These are phyloP conservation scores for Spodoptera littoralis DNA, from an alignment of 2,888 invertebrate species.

Conservation along the genomic window DNA sequence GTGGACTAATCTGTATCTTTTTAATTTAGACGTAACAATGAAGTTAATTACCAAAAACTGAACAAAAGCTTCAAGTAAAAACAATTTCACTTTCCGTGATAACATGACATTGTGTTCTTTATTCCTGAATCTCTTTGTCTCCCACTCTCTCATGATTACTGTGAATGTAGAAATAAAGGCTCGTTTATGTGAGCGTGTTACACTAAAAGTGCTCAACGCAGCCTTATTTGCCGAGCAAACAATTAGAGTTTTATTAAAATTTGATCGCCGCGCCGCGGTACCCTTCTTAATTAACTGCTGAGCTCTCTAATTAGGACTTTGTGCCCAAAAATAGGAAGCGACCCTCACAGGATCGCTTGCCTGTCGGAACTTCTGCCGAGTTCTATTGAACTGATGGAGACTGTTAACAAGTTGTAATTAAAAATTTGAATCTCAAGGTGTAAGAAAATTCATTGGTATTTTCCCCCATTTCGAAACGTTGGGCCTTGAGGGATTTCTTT, in stretches of 20 bases:
- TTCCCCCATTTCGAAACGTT: conserved; percentile 26
- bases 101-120: conserved; percentile 47
- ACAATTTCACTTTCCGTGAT: conserved; percentile 38
- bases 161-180: conserved; percentile 29
- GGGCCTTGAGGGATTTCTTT: conserved; percentile 43
- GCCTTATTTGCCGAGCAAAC: conserved; percentile 46
- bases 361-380: conserved; percentile 38
- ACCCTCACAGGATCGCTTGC: conserved; percentile 32
- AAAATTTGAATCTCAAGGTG: conserved; percentile 45
- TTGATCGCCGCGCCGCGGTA: conserved; percentile 45
- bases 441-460: conserved; percentile 39
- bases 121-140: conserved; percentile 45
- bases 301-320: conserved; percentile 56
- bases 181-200: conserved; percentile 25
- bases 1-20: conserved; percentile 32
- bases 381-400: conserved; percentile 38
- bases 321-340: conserved; percentile 50
- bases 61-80: conserved; percentile 47
- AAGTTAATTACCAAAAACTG: conserved; percentile 37
- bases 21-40: conserved; percentile 46
- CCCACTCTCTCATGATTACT: conserved; percentile 32
- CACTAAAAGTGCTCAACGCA: conserved; percentile 37
- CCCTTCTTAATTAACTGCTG: conserved; percentile 57
- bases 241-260: conserved; percentile 59
- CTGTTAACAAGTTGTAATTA: conserved; percentile 53